Evolutionary conservation across 2,797 vertebrate genomes (phyloP).

Genomic region (Argentina silus): DNA sequence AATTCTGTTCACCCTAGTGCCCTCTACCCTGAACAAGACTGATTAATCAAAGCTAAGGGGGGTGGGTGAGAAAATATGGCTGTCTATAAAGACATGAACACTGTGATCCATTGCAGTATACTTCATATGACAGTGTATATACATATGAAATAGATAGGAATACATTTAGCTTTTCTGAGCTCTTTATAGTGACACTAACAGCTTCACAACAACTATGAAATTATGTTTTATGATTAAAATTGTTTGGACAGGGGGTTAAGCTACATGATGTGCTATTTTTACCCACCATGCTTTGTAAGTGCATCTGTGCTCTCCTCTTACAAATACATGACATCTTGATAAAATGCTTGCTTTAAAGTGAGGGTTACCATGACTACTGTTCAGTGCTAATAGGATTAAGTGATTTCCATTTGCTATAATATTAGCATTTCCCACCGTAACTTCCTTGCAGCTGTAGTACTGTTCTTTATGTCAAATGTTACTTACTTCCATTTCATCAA

Average conservation of each 20-base stretch:
- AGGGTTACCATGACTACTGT: slow-evolving; percentile 60
- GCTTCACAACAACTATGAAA: slow-evolving; percentile 6
- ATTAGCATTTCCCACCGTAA: slow-evolving; percentile 33
- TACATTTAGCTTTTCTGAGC: not conserved
- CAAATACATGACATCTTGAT: slow-evolving; percentile 52
- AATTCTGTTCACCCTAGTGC: too few relatives aligned
- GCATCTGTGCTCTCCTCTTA: slow-evolving; percentile 44
- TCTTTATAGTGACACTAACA: not conserved
- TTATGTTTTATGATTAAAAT: not conserved
- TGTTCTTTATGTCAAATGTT: slow-evolving; percentile 1
- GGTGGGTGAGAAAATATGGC: too few relatives aligned
- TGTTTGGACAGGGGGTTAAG: slow-evolving; percentile 27
- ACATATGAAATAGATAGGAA: too few relatives aligned
- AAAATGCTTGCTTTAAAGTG: slow-evolving; percentile 40
- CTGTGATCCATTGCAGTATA: too few relatives aligned
- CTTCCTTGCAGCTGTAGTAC: slow-evolving; percentile 7
- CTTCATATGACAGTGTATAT: too few relatives aligned
- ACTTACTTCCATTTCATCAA: slow-evolving; percentile 22
- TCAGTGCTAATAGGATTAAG: slow-evolving; percentile 63
- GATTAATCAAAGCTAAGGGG: too few relatives aligned
- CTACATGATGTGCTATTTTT: slow-evolving; percentile 27
- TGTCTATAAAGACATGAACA: too few relatives aligned
- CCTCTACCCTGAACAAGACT: too few relatives aligned
- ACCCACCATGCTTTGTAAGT: slow-evolving; percentile 30
- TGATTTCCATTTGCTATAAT: slow-evolving; percentile 51